Percentiles rank a stretch among this genome's conserved stretches.
These are phyloP conservation scores for Noturus placidus DNA, from an alignment of 2,113 vertebrate species.

Conservation along the genomic window DNA sequence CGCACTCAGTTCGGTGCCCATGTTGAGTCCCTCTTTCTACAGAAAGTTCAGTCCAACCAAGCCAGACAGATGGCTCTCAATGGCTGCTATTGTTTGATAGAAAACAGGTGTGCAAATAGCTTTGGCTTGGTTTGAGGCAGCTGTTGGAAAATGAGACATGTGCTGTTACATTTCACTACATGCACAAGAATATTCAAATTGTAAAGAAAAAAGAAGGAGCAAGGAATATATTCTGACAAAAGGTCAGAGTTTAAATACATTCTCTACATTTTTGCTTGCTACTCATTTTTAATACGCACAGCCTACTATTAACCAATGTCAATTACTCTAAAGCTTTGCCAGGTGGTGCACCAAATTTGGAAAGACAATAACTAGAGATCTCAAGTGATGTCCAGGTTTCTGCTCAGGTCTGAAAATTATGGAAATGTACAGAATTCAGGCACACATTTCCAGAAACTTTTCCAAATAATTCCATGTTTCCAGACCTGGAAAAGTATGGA, in stretches of 20 bases:
- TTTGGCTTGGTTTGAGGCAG: constrained; percentile 38
- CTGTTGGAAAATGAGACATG: constrained; percentile 1
- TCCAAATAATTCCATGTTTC: background rate
- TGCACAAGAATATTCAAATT: background rate
- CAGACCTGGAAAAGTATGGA: background rate
- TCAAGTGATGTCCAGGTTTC: background rate
- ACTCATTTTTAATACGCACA: background rate
- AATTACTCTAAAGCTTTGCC: background rate
- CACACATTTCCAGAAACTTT: background rate
- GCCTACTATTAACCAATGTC: background rate
- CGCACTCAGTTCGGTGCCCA: constrained; percentile 1
- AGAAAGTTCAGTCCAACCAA: constrained; percentile 36
- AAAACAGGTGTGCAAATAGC: constrained; percentile 46
- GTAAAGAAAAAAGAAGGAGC: background rate
- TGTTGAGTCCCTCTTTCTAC: constrained; percentile 19
- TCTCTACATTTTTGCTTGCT: background rate
- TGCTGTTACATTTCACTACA: constrained; percentile 1
- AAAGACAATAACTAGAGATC: background rate
- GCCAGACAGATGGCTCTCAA: constrained; percentile 38
- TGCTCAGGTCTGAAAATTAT: background rate
- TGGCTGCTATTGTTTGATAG: constrained; percentile 40
- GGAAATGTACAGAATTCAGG: background rate
- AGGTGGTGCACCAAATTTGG: background rate
- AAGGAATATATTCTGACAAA: background rate
- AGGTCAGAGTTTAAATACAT: background rate